Evolutionary conservation across 92 coral and sea anemone species (phyloP).

Genomic region (Parazoanthus swiftii): DNA sequence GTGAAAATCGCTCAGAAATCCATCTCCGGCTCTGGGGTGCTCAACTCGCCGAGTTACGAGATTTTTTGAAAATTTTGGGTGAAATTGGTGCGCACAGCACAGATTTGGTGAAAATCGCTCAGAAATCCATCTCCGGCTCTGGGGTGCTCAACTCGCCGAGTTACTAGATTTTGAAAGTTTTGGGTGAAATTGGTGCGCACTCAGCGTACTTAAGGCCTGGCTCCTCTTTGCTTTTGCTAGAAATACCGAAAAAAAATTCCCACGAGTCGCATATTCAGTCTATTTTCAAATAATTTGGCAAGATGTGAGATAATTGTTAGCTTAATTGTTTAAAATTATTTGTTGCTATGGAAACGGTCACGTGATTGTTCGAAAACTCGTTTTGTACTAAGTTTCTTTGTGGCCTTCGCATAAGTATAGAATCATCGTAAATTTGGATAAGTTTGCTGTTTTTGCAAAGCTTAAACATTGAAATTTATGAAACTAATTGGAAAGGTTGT

Average conservation of each 20-base stretch:
- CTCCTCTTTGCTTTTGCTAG: slow-evolving; percentile 3
- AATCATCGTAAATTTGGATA: neutral
- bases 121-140: no score
- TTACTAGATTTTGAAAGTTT: no score
- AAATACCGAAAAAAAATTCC: neutral
- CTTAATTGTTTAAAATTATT: neutral
- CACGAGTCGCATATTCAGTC: neutral
- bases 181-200: no score
- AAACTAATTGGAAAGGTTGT: no score
- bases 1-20: no score
- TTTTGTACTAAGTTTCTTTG: no score
- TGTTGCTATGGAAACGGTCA: slow-evolving; percentile 21
- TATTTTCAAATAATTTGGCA: slow-evolving; percentile 6
- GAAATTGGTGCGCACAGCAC: no score
- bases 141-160: no score
- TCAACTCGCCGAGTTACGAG: no score
- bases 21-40: no score
- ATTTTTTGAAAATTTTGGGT: no score
- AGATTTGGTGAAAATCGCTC: no score
- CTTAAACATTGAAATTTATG: neutral
- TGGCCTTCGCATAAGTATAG: slow-evolving; percentile 14
- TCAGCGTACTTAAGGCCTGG: slow-evolving; percentile 38
- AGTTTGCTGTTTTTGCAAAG: neutral
- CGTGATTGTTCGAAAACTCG: neutral
- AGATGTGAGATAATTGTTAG: neutral